These are phyloP conservation scores for Lindbergichthys nudifrons DNA, from an alignment of 2,797 vertebrate genomes.

Conservation along the genomic window DNA sequence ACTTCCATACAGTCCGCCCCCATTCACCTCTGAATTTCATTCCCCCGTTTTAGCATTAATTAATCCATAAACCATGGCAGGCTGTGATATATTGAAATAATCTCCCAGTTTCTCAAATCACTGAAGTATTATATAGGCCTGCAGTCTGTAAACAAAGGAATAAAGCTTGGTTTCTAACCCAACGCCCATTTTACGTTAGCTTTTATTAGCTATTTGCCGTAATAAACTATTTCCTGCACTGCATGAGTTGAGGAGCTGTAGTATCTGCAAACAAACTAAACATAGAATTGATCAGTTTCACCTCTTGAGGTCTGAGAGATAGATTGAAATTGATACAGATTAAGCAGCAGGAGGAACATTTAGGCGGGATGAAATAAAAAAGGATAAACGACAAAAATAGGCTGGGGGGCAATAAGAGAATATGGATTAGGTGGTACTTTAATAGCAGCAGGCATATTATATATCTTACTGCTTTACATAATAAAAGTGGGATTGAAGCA, in stretches of 20 bases:
- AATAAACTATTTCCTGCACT: conserved; percentile 18
- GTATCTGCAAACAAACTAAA: conserved; percentile 16
- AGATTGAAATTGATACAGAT: neutral
- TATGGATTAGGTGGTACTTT: conserved; percentile 12
- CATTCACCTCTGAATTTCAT: conserved; percentile 41
- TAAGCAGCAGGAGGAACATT: neutral
- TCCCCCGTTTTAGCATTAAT: conserved; percentile 31
- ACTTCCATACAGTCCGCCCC: conserved; percentile 1
- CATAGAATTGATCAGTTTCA: neutral
- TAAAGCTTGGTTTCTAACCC: conserved; percentile 38
- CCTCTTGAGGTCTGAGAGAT: neutral
- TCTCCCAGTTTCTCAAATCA: conserved; percentile 51
- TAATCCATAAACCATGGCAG: conserved; percentile 50
- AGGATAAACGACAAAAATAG: neutral
- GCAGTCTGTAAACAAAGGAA: conserved; percentile 55
- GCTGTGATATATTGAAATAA: conserved; percentile 57
- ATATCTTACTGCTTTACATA: conserved; percentile 3
- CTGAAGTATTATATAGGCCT: conserved; percentile 47
- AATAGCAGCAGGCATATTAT: conserved; percentile 6
- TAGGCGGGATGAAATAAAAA: neutral
- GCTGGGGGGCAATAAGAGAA: neutral
- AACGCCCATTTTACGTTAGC: conserved; percentile 38
- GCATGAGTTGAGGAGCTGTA: neutral
- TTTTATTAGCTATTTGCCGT: conserved; percentile 41
- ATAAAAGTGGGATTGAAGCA: conserved; percentile 20